These are phyloP conservation scores for Micropoecilia bifurca DNA, from an alignment of 2,797 vertebrate genomes.

Conservation along the genomic window DNA sequence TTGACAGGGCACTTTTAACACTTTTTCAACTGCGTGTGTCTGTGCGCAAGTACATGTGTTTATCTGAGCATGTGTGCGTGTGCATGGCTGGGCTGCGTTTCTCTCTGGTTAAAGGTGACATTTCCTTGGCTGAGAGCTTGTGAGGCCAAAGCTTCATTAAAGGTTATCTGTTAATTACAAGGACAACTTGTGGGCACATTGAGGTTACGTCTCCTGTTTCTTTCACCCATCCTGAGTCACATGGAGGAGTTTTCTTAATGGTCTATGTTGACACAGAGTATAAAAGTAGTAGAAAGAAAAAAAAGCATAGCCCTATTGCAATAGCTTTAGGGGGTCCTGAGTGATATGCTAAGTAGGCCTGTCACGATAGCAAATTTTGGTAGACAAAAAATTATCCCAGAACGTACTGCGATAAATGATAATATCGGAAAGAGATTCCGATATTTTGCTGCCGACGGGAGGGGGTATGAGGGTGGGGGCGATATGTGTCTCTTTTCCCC, in stretches of 20 bases:
- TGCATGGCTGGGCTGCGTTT: conserved; percentile 40
- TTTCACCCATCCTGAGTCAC: conserved; percentile 26
- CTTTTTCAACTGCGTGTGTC: conserved; percentile 34
- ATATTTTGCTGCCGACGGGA: too few species aligned
- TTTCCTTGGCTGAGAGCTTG: conserved; percentile 69
- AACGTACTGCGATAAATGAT: too few species aligned
- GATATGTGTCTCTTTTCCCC: too few species aligned
- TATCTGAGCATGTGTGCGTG: conserved; percentile 9
- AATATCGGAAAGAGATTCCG: too few species aligned
- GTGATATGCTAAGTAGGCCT: not conserved
- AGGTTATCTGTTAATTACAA: conserved; percentile 85
- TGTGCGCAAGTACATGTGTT: conserved; percentile 23
- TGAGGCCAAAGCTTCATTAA: conserved; percentile 77
- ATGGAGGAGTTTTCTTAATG: not conserved
- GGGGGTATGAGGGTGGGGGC: too few species aligned
- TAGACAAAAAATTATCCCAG: too few species aligned
- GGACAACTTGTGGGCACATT: conserved; percentile 67
- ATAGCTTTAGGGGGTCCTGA: not conserved
- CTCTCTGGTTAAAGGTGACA: conserved; percentile 73
- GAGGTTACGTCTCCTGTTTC: conserved; percentile 49
- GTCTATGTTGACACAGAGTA: conserved; percentile 6
- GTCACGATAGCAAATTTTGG: too few species aligned
- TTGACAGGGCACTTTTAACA: conserved; percentile 67
- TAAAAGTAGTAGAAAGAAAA: conserved; percentile 13
- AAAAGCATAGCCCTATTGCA: conserved; percentile 2